Conservation (phyloP, 2,113 vertebrate genomes). For the Peromyscus californicus region DNA sequence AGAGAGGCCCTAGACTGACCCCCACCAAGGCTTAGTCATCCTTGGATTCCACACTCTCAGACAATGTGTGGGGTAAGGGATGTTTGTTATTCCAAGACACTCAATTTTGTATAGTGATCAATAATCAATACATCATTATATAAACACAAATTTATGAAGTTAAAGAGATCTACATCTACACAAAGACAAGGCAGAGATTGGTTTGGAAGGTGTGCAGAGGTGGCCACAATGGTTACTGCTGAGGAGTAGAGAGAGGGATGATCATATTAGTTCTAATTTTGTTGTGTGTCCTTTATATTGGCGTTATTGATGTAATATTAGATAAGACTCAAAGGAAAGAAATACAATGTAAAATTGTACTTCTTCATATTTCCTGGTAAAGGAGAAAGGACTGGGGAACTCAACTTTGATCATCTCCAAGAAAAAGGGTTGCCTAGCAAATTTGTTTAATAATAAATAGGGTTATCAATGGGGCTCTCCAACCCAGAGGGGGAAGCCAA, state of each 20-base stretch:
- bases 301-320: neutral
- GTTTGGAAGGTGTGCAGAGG: neutral
- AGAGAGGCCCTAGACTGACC: neutral
- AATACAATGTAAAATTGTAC: slow-evolving; percentile 25
- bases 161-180: neutral
- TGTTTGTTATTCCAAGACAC: neutral
- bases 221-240: neutral
- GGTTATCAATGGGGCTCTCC: neutral
- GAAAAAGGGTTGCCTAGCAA: slow-evolving; percentile 62
- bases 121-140: neutral
- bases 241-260: neutral
- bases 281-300: neutral
- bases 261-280: slow-evolving; percentile 4
- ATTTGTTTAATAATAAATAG: slow-evolving; percentile 70
- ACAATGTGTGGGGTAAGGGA: neutral
- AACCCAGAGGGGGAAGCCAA: slow-evolving; percentile 8
- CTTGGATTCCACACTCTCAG: neutral
- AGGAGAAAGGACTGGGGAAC: neutral
- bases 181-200: neutral
- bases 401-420: slow-evolving; percentile 62
- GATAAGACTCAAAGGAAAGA: neutral
- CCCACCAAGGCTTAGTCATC: neutral
- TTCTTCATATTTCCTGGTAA: slow-evolving; percentile 39
- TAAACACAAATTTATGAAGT: neutral
- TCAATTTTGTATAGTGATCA: neutral